Evolutionary conservation across 1,140 invertebrate genomes (phyloP).

Genomic region (Drosophila bipectinata): DNA sequence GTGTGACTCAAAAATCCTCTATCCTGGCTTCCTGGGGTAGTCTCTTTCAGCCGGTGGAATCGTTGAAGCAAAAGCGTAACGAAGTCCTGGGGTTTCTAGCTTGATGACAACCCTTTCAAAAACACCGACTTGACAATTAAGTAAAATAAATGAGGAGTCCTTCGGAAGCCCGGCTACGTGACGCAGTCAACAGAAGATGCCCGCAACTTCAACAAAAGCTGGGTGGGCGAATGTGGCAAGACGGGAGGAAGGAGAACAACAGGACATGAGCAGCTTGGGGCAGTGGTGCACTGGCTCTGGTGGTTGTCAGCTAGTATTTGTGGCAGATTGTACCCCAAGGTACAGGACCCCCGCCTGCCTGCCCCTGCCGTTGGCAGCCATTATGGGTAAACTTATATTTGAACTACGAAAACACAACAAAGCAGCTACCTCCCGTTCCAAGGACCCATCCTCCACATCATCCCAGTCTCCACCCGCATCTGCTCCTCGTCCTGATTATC

Average conservation of each 20-base stretch:
- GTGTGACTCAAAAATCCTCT: slow-evolving; percentile 5
- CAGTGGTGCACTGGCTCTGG: slow-evolving; percentile 16
- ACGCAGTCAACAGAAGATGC: slow-evolving; percentile 66
- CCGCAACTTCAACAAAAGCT: slow-evolving; percentile 65
- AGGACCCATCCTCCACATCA: background rate
- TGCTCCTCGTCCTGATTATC: slow-evolving; percentile 32
- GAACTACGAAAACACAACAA: slow-evolving; percentile 75
- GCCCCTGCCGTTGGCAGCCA: slow-evolving; percentile 67
- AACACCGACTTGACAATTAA: slow-evolving; percentile 78
- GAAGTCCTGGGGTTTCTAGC: slow-evolving; percentile 11
- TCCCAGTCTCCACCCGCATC: slow-evolving; percentile 1
- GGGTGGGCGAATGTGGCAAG: slow-evolving; percentile 3
- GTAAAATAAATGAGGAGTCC: slow-evolving; percentile 79
- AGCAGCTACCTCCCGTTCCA: slow-evolving; percentile 36
- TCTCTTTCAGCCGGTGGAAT: slow-evolving; percentile 1
- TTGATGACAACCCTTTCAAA: slow-evolving; percentile 75
- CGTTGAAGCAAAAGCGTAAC: slow-evolving; percentile 54
- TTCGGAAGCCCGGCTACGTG: slow-evolving; percentile 58
- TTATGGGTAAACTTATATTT: slow-evolving; percentile 80
- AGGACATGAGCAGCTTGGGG: background rate
- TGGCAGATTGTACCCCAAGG: slow-evolving; percentile 81
- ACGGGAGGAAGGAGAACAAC: background rate
- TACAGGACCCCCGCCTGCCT: slow-evolving; percentile 33
- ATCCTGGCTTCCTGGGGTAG: slow-evolving; percentile 19
- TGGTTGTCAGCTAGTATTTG: slow-evolving; percentile 60